Evolutionary conservation across 2,888 invertebrate genomes (phyloP).

Genomic region (Tubiluchus corallicola): DNA sequence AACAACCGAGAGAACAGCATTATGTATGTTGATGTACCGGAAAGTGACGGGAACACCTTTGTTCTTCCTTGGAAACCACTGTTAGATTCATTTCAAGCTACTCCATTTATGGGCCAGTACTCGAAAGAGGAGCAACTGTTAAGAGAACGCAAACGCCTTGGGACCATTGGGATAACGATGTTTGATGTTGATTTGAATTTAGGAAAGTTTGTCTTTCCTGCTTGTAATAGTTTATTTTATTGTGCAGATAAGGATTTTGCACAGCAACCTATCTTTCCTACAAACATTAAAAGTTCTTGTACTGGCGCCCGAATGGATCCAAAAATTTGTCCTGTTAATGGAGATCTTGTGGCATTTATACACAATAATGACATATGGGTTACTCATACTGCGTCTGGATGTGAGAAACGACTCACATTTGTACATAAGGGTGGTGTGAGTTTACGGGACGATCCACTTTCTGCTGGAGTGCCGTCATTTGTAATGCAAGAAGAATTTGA

Average conservation of each 20-base stretch:
- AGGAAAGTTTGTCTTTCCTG: constrained; percentile 75
- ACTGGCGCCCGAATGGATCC: constrained; percentile 52
- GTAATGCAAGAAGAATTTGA: constrained; percentile 97
- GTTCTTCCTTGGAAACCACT: constrained; percentile 16
- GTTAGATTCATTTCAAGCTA: constrained; percentile 13
- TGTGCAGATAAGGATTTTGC: constrained; percentile 53
- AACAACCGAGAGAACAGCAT: constrained; percentile 78
- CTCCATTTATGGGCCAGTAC: constrained; percentile 30
- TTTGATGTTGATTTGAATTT: constrained; percentile 65
- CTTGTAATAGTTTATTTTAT: constrained; percentile 67
- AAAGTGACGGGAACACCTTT: constrained; percentile 20
- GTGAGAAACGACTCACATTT: constrained; percentile 25
- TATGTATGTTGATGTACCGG: constrained; percentile 56
- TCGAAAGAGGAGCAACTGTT: constrained; percentile 75
- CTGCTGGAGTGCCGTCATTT: constrained; percentile 90
- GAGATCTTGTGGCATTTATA: constrained; percentile 69
- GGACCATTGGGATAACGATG: constrained; percentile 71
- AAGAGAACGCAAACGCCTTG: constrained; percentile 75
- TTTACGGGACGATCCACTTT: constrained; percentile 59
- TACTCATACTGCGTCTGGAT: constrained; percentile 39
- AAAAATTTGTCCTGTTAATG: constrained; percentile 59
- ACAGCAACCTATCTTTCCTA: not conserved
- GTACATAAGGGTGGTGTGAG: constrained; percentile 21
- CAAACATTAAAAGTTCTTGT: constrained; percentile 15
- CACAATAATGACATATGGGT: constrained; percentile 81